Evolutionary conservation across 2,113 vertebrate species (phyloP).

Genomic region (Zingel zingel): DNA sequence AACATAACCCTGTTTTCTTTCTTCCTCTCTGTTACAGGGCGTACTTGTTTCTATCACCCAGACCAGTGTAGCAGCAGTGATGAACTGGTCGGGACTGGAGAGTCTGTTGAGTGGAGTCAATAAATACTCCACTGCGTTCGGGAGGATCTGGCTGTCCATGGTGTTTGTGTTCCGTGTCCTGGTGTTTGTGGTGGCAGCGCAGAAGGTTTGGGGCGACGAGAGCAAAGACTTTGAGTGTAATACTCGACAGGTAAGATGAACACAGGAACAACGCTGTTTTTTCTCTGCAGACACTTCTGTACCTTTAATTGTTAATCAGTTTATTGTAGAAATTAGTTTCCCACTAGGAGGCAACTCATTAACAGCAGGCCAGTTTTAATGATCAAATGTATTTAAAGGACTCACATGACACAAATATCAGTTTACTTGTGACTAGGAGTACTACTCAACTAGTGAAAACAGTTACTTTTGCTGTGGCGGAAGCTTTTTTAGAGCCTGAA

Average conservation of each 20-base stretch:
- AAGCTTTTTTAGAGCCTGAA: not conserved
- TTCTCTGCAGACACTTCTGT: too few species aligned
- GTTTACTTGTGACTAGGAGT: not conserved
- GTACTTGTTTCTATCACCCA: not conserved
- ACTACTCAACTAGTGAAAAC: not conserved
- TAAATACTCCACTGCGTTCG: conserved; percentile 93
- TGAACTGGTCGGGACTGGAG: conserved; percentile 92
- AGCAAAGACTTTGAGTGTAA: conserved; percentile 96
- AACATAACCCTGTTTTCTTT: not conserved
- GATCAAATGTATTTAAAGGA: too few species aligned
- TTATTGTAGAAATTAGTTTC: not conserved
- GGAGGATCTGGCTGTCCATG: conserved; percentile 95
- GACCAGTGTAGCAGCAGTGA: conserved; percentile 59
- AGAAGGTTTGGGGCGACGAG: conserved; percentile 94
- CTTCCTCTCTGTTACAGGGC: conserved; percentile 7
- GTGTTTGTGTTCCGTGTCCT: conserved; percentile 94
- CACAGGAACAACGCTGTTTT: not conserved
- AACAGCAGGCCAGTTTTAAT: not conserved
- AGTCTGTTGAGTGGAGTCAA: conserved; percentile 91
- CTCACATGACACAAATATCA: not conserved
- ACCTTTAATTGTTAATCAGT: not conserved
- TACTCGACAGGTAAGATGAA: conserved; percentile 84
- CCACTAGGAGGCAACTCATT: not conserved
- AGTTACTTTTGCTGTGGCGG: not conserved
- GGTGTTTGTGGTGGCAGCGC: conserved; percentile 94